A percentile compares a stretch with the other conserved stretches of the same genome.
Evolutionary conservation across 1,140 invertebrate species (phyloP).

Genomic region (Drosophila bipectinata): DNA sequence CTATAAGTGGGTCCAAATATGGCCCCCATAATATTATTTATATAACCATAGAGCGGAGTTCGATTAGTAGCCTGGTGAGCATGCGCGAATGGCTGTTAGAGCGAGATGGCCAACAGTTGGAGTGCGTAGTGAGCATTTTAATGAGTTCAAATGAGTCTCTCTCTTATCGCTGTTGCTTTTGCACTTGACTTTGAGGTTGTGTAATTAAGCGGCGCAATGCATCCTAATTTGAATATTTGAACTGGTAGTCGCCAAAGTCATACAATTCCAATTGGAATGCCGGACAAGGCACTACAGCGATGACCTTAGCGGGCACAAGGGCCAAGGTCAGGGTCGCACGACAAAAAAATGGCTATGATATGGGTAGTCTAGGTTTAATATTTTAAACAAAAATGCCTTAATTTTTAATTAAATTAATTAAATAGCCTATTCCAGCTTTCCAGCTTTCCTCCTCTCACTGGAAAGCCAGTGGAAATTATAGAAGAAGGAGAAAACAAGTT

Average conservation of each 20-base stretch:
- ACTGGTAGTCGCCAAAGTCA: neutral
- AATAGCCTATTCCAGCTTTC: too few relatives aligned
- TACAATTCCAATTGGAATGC: too few relatives aligned
- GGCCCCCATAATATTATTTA: neutral
- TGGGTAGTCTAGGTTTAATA: too few relatives aligned
- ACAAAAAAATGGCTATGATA: too few relatives aligned
- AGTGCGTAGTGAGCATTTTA: conserved; percentile 58
- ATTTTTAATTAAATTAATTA: too few relatives aligned
- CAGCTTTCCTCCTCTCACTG: too few relatives aligned
- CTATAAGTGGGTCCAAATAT: neutral
- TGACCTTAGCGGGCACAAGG: too few relatives aligned
- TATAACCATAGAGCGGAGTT: neutral
- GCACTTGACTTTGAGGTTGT: conserved; percentile 67
- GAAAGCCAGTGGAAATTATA: too few relatives aligned
- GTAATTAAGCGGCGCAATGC: conserved; percentile 59
- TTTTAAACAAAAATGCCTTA: too few relatives aligned
- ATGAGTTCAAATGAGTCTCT: conserved; percentile 44
- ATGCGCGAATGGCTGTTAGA: neutral
- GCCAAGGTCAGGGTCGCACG: neutral
- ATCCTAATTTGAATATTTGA: conserved; percentile 39
- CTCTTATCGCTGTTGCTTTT: conserved; percentile 33
- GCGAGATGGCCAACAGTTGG: conserved; percentile 9
- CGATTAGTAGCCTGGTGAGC: too few relatives aligned
- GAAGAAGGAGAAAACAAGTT: conserved; percentile 38
- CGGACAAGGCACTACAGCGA: neutral